A percentile compares a stretch with the other conserved stretches of the same genome.
Evolutionary conservation across 2,888 invertebrate species (phyloP).

Genomic region (Sphaerophoria rueppellii): DNA sequence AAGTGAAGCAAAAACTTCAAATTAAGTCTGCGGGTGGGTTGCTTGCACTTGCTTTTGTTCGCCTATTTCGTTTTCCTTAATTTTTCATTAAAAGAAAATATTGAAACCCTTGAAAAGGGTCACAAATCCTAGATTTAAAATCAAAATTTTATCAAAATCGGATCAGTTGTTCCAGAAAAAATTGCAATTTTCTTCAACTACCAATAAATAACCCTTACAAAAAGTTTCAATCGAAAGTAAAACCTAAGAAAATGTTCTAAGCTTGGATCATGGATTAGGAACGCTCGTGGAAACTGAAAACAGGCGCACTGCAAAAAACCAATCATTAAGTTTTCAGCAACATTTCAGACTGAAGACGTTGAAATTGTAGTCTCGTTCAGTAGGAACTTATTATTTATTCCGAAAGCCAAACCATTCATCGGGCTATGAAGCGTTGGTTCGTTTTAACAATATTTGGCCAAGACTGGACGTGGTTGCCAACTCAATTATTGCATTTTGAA

Average conservation of each 20-base stretch:
- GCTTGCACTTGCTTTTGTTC: neutral
- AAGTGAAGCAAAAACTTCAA: constrained; percentile 2
- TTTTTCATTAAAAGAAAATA: too few relatives aligned
- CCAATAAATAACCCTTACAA: neutral
- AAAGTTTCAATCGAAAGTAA: neutral
- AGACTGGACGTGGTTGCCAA: constrained; percentile 23
- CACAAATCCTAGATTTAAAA: too few relatives aligned
- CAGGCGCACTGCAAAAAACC: constrained; percentile 34
- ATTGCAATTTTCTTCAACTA: too few relatives aligned
- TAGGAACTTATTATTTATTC: constrained; percentile 64
- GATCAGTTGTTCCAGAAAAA: too few relatives aligned
- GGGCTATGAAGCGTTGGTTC: constrained; percentile 10
- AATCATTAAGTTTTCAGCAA: constrained; percentile 71
- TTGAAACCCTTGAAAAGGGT: too few relatives aligned
- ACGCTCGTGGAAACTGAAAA: constrained; percentile 26
- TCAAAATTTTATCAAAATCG: too few relatives aligned
- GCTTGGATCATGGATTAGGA: constrained; percentile 51
- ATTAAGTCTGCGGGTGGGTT: neutral
- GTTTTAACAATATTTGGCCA: constrained; percentile 9
- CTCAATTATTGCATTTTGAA: neutral
- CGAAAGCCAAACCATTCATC: constrained; percentile 44
- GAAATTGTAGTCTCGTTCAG: constrained; percentile 37
- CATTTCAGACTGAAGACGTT: constrained; percentile 36
- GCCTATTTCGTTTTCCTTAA: too few relatives aligned
- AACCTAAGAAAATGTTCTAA: neutral